These are phyloP conservation scores for Xerus rutilus DNA, from an alignment of 2,797 vertebrate species.

Conservation along the genomic window DNA sequence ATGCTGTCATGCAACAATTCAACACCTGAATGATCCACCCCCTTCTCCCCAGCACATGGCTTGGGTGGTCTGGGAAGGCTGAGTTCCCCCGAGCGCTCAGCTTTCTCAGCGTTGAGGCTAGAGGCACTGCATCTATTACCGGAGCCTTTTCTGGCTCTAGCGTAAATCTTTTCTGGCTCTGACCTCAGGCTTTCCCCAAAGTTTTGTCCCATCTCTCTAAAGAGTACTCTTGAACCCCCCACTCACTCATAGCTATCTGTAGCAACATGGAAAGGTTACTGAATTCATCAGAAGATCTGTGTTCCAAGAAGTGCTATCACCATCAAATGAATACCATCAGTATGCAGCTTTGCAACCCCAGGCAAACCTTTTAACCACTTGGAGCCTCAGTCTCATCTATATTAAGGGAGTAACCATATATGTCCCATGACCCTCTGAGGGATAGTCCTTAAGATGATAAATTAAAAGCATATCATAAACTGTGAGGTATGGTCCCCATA, in stretches of 20 bases:
- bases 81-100: not conserved
- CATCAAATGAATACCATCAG: not conserved
- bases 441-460: not conserved
- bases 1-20: not conserved
- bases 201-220: constrained; percentile 30
- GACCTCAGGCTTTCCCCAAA: constrained; percentile 14
- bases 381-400: not conserved
- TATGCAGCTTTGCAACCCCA: not conserved
- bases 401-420: not conserved
- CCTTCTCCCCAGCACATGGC: not conserved
- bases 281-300: not conserved
- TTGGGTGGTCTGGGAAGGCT: not conserved
- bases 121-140: rapidly evolving
- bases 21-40: not conserved
- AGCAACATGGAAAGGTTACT: not conserved
- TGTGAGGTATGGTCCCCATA: not conserved
- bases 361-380: too few species aligned
- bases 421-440: not conserved
- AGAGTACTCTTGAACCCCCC: not conserved
- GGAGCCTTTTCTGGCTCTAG: not conserved
- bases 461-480: not conserved
- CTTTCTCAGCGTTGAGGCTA: not conserved
- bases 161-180: not conserved
- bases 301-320: not conserved
- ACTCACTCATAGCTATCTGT: not conserved